These are phyloP conservation scores for Morpho deidamia DNA, from an alignment of 2,888 invertebrate species.

Conservation along the genomic window DNA sequence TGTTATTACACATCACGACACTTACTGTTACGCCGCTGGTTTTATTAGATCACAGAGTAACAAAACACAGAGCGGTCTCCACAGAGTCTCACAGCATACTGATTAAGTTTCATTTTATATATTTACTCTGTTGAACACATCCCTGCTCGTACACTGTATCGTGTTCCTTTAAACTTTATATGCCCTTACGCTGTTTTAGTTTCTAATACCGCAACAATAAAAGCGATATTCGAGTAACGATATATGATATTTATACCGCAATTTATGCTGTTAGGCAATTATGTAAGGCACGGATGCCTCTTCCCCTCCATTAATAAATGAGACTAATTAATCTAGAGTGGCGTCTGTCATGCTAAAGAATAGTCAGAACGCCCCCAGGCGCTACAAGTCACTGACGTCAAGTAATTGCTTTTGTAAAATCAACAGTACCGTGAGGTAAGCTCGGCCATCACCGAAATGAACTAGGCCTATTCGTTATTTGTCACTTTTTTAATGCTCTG, in stretches of 20 bases:
- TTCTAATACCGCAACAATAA: constrained; percentile 8
- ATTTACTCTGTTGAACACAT: constrained; percentile 13
- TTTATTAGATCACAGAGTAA: constrained; percentile 30
- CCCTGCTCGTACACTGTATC: constrained; percentile 2
- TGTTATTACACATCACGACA: constrained; percentile 31
- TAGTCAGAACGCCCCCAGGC: constrained; percentile 44
- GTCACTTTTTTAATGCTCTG: constrained; percentile 19
- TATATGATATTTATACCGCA: constrained; percentile 22
- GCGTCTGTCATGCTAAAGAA: constrained; percentile 71
- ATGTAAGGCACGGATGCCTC: constrained; percentile 39
- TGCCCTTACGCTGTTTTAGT: constrained; percentile 4
- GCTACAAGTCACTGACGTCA: constrained; percentile 47
- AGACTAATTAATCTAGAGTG: constrained; percentile 66
- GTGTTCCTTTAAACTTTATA: neutral
- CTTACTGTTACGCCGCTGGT: constrained; percentile 28
- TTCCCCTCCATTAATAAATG: constrained; percentile 61
- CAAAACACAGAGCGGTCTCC: neutral
- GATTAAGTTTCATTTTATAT: neutral
- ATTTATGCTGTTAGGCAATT: constrained; percentile 25
- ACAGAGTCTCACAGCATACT: constrained; percentile 11
- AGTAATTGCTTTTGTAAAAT: constrained; percentile 69
- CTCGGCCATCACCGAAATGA: constrained; percentile 24
- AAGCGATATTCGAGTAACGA: constrained; percentile 19
- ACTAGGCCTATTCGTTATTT: constrained; percentile 22
- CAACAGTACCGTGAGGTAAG: constrained; percentile 40